Evolutionary conservation across 2,888 invertebrate genomes (phyloP), one percentile per base, ranked within the genome.

Genomic region (Polyommatus icarus): DNA sequence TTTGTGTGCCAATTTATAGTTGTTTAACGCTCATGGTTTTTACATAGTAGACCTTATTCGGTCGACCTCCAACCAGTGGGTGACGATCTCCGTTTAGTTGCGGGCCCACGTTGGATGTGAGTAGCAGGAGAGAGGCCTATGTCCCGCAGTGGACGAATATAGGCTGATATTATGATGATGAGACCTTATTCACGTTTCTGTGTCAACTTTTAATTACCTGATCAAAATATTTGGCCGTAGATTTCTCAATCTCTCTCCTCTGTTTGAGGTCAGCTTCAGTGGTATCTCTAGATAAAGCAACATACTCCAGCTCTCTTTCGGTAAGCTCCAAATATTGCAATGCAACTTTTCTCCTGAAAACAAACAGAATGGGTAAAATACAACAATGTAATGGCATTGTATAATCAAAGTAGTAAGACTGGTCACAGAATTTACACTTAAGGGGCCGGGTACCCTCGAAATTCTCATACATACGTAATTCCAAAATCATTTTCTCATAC

Each of bases 211-310:
- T 54, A 76, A 71, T 54, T 77, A 97, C 98, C 95, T 99, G 98
- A 93, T 99, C 99, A 88, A 98, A 97, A 91, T 99, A 99, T 85
- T 96, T 96, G 0, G 99, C 98, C 59, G 97, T 98, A 24, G 98
- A 98, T 78, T 95, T 94, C 80, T 96, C 95, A 78, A 99, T 99
- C 91, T 99, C 99, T 82, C 99, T 95, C 76, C 99, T 94, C 88
- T 99, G 99, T 88, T 99, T 99, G 40, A 99, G 95, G 90, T 99
- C 99, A 5, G 98, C 97, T 90, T 99, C 99, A 0, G 99, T 99
- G 0, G 99, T 99, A 87, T 99, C 99, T 82, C 99, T 94, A 40
- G 99, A 99, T 24, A 99, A 92, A 0, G 99, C 97, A 36, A 99
- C 97, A 91, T 99, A 99, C 88, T 99, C 99, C 76, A 97, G 93